Base-by-base conservation (phyloP, 1,140 invertebrate genomes). In the Solenopsis invicta region DNA sequence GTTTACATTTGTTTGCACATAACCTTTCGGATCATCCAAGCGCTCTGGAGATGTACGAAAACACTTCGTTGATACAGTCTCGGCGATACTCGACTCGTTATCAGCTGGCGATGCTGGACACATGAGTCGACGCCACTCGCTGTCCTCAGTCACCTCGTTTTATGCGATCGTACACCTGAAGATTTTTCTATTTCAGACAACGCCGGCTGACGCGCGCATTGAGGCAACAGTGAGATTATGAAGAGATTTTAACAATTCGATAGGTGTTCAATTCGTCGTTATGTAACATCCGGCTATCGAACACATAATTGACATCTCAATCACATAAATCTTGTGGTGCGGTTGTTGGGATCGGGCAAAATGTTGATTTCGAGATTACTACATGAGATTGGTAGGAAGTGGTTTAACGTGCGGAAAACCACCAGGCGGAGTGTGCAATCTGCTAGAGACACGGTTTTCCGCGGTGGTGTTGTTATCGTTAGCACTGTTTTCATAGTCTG, bases 401-500 rank as follows among this genome's bases (percentile, higher is more conserved):
- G 92, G 87, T 94, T 94, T 45, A 92, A 92, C 48, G 89, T 94
- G 6, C 93, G 96, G 50, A 94, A 94, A 82, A 96, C 96, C 91
- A 96, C 97, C 2, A 94, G 96, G n/a, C 92, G 95, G 69, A 95
- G 96, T 34, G 95, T 97, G 10, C 95, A 96, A 75, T 96, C 96
- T 62, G 94, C 96, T 0, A 96, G 96, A 87, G 97, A 98, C 88
- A 95, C 97, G 24, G 88, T 97, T 9, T 96, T 98, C 67, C 96
- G 96, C 67, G 96, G 96, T 24, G 97, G 96, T 29, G 94, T 98
- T 34, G 95, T 98, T 67, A 95, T 97, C 10, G 95, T 98, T 66
- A 97, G 97, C 88, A 96, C 96, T 2, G 96, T 97, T 34, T 94
- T 98, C 34, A 96, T 98, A 88, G 95, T 98, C 80, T 98, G 98